phyloP scores from a whole-genome alignment of 2,888 invertebrate genomes.

The Caenorhabditis becei region DNA sequence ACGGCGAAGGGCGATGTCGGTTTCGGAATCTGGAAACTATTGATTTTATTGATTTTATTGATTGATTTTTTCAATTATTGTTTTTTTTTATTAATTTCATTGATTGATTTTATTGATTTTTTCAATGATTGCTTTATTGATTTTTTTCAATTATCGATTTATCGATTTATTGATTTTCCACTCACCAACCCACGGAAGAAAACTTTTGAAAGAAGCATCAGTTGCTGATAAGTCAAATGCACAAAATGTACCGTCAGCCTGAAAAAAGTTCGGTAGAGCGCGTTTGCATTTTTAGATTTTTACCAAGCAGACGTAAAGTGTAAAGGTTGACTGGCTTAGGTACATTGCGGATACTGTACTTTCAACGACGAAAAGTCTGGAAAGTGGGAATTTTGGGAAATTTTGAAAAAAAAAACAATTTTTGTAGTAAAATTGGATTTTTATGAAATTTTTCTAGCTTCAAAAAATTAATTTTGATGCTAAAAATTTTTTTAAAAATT shows the following conservation, averaged over 20 bases:
- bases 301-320: slow-evolving; percentile 49
- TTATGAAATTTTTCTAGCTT: too few relatives aligned
- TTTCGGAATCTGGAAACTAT: slow-evolving; percentile 34
- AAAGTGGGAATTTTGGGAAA: slow-evolving; percentile 5
- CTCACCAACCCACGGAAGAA: slow-evolving; percentile 57
- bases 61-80: too few relatives aligned
- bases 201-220: slow-evolving; percentile 42
- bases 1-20: slow-evolving; percentile 52
- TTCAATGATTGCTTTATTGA: too few relatives aligned
- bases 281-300: neutral
- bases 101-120: too few relatives aligned
- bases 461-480: too few relatives aligned
- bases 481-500: too few relatives aligned
- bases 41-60: neutral
- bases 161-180: too few relatives aligned
- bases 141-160: too few relatives aligned
- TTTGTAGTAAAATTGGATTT: too few relatives aligned
- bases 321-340: slow-evolving; percentile 10
- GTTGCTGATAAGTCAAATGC: slow-evolving; percentile 49
- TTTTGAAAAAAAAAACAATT: too few relatives aligned
- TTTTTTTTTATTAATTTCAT: too few relatives aligned
- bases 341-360: slow-evolving; percentile 47
- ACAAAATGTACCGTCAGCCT: slow-evolving; percentile 55
- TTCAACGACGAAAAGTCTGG: slow-evolving; percentile 57
- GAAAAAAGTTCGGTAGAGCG: slow-evolving; percentile 2